phyloP scores from a whole-genome alignment of 2,797 vertebrate species.

The Epinephelus malabaricus region DNA sequence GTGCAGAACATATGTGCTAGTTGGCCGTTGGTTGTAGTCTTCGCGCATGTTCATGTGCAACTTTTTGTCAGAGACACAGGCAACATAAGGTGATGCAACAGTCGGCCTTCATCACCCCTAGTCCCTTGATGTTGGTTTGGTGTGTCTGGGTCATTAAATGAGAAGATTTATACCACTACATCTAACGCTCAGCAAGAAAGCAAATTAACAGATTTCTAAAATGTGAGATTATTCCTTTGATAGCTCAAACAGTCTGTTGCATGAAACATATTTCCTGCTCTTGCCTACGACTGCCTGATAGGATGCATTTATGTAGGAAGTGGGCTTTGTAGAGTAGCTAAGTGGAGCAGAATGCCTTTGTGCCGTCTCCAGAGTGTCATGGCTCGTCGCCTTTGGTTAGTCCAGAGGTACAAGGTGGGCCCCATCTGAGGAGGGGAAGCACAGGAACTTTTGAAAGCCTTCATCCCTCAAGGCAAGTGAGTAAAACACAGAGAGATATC shows the following conservation, averaged over 20 bases:
- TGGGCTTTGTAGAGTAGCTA: slow-evolving; percentile 13
- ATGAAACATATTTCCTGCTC: slow-evolving; percentile 28
- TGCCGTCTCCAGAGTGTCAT: slow-evolving; percentile 32
- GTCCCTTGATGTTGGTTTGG: no score
- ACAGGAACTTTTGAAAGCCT: slow-evolving; percentile 51
- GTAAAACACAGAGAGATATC: slow-evolving; percentile 38
- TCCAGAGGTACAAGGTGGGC: slow-evolving; percentile 48
- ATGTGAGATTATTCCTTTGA: not conserved
- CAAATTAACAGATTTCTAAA: not conserved
- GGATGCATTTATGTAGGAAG: slow-evolving; percentile 17
- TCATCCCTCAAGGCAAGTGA: slow-evolving; percentile 50
- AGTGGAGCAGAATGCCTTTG: slow-evolving; percentile 48
- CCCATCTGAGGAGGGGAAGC: slow-evolving; percentile 52
- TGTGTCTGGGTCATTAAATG: no score
- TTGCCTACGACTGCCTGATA: slow-evolving; percentile 4
- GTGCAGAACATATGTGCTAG: no score
- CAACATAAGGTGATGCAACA: no score
- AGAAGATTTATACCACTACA: no score
- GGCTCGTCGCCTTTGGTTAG: slow-evolving; percentile 43
- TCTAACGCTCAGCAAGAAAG: not conserved
- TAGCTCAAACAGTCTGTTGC: not conserved
- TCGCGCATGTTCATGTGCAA: no score
- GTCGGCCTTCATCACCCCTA: no score
- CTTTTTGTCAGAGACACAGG: no score
- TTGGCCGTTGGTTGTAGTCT: no score